These are phyloP conservation scores for Tupaia chinensis DNA, from an alignment of 2,113 vertebrate species.

Conservation along the genomic window DNA sequence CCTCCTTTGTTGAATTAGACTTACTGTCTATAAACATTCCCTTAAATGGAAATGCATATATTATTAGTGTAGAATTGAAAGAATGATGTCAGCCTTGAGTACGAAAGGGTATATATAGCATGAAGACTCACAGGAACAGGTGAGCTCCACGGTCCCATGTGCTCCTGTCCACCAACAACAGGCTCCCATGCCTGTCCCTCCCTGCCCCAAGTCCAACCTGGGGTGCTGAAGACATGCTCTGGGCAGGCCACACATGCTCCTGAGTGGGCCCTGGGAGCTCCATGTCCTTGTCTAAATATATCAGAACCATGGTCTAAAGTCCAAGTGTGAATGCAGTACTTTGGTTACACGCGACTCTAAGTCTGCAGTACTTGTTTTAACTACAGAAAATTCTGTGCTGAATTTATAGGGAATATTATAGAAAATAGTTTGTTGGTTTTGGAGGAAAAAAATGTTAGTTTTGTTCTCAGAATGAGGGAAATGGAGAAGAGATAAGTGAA, in stretches of 20 bases:
- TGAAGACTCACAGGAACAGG: background rate
- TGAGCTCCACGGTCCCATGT: background rate
- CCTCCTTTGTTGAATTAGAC: background rate
- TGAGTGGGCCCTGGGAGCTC: rapidly evolving
- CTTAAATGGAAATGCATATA: background rate
- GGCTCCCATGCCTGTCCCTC: background rate
- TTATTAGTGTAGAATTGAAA: background rate
- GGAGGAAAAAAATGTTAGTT: background rate
- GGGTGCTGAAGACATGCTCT: rapidly evolving
- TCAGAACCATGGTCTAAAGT: too few species aligned
- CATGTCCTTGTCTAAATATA: too few species aligned
- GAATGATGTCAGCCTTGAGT: background rate
- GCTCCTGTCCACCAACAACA: background rate
- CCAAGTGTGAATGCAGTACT: rapidly evolving
- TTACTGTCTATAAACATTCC: background rate
- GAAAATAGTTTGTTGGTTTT: background rate
- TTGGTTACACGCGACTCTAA: background rate
- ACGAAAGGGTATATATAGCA: background rate
- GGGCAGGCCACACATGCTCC: rapidly evolving
- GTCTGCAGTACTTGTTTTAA: background rate
- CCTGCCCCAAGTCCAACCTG: background rate
- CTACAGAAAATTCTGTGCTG: background rate
- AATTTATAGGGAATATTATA: background rate
- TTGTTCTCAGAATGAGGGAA: background rate
- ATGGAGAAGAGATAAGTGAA: background rate